Evolutionary conservation across 2,888 invertebrate genomes (phyloP).

Genomic region (Chaetogeoica ovagalla): DNA sequence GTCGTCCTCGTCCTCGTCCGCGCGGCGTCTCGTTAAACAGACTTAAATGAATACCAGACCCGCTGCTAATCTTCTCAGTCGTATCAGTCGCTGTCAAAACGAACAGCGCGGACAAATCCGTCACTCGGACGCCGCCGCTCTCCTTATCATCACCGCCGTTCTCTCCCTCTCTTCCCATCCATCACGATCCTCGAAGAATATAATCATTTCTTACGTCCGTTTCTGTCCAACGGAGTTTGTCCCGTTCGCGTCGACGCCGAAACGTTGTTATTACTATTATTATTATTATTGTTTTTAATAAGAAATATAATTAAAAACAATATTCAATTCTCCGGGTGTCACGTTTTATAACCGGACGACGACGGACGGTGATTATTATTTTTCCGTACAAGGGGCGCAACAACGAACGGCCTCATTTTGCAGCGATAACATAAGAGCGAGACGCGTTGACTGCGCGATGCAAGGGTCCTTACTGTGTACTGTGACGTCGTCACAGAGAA

Average conservation of each 20-base stretch:
- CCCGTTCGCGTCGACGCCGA: not conserved
- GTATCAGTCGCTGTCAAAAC: conserved; percentile 50
- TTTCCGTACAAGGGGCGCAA: no score
- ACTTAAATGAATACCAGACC: conserved; percentile 49
- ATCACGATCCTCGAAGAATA: conserved; percentile 32
- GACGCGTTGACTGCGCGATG: no score
- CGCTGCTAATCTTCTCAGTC: conserved; percentile 48
- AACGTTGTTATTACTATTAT: conserved; percentile 1
- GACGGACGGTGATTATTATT: no score
- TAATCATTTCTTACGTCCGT: not conserved
- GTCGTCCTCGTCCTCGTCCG: not conserved
- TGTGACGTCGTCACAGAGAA: no score
- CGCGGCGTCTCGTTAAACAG: conserved; percentile 46
- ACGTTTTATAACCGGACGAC: no score
- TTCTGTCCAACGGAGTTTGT: not conserved
- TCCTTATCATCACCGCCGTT: conserved; percentile 21
- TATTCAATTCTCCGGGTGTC: no score
- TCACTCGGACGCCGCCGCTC: conserved; percentile 2
- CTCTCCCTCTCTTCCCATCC: conserved; percentile 22
- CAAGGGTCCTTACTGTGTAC: no score
- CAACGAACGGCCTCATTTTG: no score
- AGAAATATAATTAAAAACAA: no score
- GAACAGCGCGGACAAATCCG: conserved; percentile 37
- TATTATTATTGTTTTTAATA: no score
- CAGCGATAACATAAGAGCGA: no score